Evolutionary conservation across 2,888 invertebrate genomes (phyloP).

Genomic region (Diarsia dahlii): DNA sequence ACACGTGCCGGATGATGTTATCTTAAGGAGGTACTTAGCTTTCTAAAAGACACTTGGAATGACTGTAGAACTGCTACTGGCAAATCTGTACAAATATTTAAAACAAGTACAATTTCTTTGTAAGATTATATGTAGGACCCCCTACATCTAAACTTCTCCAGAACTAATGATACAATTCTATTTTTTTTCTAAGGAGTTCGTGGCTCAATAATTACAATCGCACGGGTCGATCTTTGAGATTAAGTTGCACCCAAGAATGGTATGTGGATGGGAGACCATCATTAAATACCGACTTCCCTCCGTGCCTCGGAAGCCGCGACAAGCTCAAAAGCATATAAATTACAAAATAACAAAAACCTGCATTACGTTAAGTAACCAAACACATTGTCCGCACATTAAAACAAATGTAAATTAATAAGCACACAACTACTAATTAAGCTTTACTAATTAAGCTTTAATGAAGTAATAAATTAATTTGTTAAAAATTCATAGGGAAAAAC

Average conservation of each 20-base stretch:
- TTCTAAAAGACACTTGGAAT: background rate
- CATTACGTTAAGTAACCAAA: constrained; percentile 44
- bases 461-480: constrained; percentile 88
- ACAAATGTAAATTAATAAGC: constrained; percentile 65
- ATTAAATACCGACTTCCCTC: too few species aligned
- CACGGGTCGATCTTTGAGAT: too few species aligned
- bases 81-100: too few species aligned
- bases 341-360: constrained; percentile 31
- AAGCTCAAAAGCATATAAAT: constrained; percentile 21
- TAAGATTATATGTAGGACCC: too few species aligned
- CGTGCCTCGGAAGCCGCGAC: background rate
- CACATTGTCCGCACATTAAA: constrained; percentile 54
- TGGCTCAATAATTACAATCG: too few species aligned
- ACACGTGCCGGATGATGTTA: background rate
- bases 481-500: constrained; percentile 83
- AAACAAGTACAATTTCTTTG: too few species aligned
- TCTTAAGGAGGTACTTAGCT: background rate
- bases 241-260: too few species aligned
- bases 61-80: background rate
- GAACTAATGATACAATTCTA: too few species aligned
- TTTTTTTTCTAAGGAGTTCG: too few species aligned
- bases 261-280: too few species aligned
- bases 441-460: constrained; percentile 86
- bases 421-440: constrained; percentile 81
- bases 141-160: too few species aligned